Conservation (phyloP, 2,113 vertebrate genomes). For the Percopsis transmontana region DNA sequence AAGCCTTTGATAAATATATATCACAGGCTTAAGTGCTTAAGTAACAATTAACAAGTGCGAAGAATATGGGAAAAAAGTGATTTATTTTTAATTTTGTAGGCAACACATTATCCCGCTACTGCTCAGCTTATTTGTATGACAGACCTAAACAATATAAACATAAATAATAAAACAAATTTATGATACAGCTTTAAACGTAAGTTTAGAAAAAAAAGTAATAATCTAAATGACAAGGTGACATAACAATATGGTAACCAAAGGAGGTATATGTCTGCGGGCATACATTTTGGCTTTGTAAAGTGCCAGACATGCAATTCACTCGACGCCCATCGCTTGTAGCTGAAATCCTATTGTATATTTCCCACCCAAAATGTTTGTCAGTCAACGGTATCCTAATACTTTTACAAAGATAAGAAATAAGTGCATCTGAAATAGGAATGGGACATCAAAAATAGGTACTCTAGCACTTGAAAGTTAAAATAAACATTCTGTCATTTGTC, state of each 20-base stretch:
- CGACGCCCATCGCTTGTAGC: too few relatives aligned
- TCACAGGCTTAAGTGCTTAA: neutral
- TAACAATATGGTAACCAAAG: conserved; percentile 51
- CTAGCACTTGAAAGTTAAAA: too few relatives aligned
- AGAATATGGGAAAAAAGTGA: conserved; percentile 46
- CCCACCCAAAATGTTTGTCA: too few relatives aligned
- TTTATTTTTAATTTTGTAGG: conserved; percentile 67
- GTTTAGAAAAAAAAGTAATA: conserved; percentile 59
- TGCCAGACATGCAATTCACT: too few relatives aligned
- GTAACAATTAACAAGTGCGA: conserved; percentile 5
- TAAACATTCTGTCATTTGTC: too few relatives aligned
- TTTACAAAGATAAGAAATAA: conserved; percentile 43
- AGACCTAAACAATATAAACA: conserved; percentile 43
- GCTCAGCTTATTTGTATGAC: conserved; percentile 35
- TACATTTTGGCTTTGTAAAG: conserved; percentile 19
- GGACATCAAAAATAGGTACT: too few relatives aligned
- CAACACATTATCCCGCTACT: conserved; percentile 47
- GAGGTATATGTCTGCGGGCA: conserved; percentile 57
- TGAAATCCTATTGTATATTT: too few relatives aligned
- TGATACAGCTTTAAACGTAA: conserved; percentile 34
- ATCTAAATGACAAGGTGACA: conserved; percentile 49
- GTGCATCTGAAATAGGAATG: conserved; percentile 48
- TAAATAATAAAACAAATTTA: conserved; percentile 54
- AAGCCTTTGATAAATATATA: neutral
- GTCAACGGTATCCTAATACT: too few relatives aligned